A percentile compares a stretch with the other conserved stretches of the same genome.
These are phyloP conservation scores for Antigone vipio DNA, from an alignment of 2,113 vertebrate genomes.

Conservation along the genomic window DNA sequence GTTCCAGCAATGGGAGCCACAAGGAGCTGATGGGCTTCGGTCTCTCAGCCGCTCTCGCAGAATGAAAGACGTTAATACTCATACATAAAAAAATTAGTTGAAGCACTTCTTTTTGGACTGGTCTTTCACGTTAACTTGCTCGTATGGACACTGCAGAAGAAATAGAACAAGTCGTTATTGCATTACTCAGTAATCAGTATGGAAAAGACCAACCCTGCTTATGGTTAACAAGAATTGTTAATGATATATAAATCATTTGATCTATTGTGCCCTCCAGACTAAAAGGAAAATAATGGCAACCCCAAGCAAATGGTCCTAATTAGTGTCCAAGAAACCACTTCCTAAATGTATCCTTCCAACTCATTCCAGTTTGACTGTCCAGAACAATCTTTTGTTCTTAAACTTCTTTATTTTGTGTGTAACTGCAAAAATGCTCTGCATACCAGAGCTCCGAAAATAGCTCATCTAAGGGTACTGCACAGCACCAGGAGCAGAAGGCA, in stretches of 20 bases:
- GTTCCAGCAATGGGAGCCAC: not conserved
- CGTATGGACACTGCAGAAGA: conserved; percentile 83
- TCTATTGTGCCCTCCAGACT: conserved; percentile 43
- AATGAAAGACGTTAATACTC: not conserved
- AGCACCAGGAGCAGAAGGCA: not conserved
- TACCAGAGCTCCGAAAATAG: not conserved
- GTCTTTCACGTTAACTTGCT: conserved; percentile 84
- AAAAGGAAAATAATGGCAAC: conserved; percentile 59
- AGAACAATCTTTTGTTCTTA: conserved; percentile 37
- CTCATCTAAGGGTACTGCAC: not conserved
- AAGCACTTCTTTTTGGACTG: conserved; percentile 81
- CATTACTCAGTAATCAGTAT: conserved; percentile 32
- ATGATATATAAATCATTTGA: conserved; percentile 63
- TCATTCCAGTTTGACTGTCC: conserved; percentile 53
- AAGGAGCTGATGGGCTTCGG: not conserved
- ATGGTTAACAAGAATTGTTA: conserved; percentile 49
- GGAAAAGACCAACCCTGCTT: conserved; percentile 16
- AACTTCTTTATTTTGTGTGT: not conserved
- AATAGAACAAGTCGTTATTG: conserved; percentile 60
- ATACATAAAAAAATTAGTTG: conserved; percentile 68
- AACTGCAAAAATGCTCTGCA: not conserved
- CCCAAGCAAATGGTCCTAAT: conserved; percentile 68
- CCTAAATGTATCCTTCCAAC: conserved; percentile 54
- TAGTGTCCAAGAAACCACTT: conserved; percentile 65
- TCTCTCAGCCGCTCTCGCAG: not conserved